Evolutionary conservation across 2,113 vertebrate species (phyloP).

Genomic region (Cynocephalus volans): DNA sequence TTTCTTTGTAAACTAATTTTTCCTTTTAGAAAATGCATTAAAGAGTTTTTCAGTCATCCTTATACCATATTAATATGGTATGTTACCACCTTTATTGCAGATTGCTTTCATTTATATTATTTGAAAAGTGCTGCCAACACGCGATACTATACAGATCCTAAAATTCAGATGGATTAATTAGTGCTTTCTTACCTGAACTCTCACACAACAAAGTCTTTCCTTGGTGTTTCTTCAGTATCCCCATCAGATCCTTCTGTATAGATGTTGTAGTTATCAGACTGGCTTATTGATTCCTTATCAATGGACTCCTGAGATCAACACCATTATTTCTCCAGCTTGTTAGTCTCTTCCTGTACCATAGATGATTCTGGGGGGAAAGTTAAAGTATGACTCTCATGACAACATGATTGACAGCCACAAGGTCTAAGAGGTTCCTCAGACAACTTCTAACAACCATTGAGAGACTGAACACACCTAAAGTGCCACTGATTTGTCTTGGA

Average conservation of each 20-base stretch:
- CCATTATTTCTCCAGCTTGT: neutral
- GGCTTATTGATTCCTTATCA: neutral
- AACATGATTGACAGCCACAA: neutral
- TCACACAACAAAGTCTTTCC: neutral
- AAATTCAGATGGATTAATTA: neutral
- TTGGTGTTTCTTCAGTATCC: neutral
- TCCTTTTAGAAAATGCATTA: neutral
- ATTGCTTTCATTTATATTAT: slow-evolving; percentile 9
- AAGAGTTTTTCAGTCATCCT: neutral
- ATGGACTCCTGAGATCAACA: neutral
- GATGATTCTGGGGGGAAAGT: neutral
- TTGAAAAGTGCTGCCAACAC: neutral
- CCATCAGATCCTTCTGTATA: fast-evolving
- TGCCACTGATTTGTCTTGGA: neutral
- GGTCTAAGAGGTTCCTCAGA: neutral
- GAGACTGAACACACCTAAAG: neutral
- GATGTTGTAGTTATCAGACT: neutral
- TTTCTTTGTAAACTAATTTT: neutral
- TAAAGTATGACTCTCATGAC: neutral
- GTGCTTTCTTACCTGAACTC: neutral
- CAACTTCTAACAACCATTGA: neutral
- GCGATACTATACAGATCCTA: neutral
- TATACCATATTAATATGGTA: neutral
- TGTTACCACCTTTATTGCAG: neutral
- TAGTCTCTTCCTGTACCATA: neutral